These are phyloP conservation scores for Drosophila setifemur DNA, from an alignment of 1,140 invertebrate genomes.

Conservation along the genomic window DNA sequence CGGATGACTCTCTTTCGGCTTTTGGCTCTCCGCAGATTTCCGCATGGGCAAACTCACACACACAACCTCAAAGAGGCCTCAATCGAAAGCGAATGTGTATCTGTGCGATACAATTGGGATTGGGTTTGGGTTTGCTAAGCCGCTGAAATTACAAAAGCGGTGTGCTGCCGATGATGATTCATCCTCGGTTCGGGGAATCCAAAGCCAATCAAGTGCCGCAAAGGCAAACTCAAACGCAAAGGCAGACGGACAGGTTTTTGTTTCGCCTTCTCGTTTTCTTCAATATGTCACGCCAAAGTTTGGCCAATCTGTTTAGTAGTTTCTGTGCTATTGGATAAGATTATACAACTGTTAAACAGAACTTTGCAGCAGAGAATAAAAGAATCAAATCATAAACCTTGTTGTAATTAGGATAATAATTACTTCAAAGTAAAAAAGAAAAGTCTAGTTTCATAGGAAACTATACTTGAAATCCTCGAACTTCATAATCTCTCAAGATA, in stretches of 20 bases:
- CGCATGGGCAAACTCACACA: conserved; percentile 41
- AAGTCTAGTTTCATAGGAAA: too few relatives aligned
- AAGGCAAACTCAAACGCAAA: conserved; percentile 29
- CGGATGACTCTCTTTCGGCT: neutral
- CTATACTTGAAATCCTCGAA: too few relatives aligned
- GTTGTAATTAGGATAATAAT: too few relatives aligned
- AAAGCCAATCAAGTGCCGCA: conserved; percentile 62
- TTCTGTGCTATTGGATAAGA: neutral
- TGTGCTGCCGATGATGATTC: conserved; percentile 44
- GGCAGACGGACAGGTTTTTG: conserved; percentile 60
- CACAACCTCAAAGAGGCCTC: neutral
- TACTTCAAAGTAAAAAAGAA: too few relatives aligned
- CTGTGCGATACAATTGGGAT: conserved; percentile 17
- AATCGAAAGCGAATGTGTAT: conserved; percentile 6
- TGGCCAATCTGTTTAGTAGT: conserved; percentile 2
- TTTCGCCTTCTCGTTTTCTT: conserved; percentile 4
- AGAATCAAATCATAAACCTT: too few relatives aligned
- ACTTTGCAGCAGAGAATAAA: too few relatives aligned
- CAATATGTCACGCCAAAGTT: conserved; percentile 21
- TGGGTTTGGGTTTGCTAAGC: conserved; percentile 25
- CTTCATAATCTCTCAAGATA: too few relatives aligned
- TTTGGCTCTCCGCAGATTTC: conserved; percentile 38
- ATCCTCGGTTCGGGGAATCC: conserved; percentile 67
- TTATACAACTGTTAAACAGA: too few relatives aligned
- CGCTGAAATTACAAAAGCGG: conserved; percentile 13